Percentiles rank a stretch among this genome's conserved stretches.
These are phyloP conservation scores for Agelas oroides DNA, from an alignment of 37 sponge, comb jelly and placozoan genomes.

Conservation along the genomic window DNA sequence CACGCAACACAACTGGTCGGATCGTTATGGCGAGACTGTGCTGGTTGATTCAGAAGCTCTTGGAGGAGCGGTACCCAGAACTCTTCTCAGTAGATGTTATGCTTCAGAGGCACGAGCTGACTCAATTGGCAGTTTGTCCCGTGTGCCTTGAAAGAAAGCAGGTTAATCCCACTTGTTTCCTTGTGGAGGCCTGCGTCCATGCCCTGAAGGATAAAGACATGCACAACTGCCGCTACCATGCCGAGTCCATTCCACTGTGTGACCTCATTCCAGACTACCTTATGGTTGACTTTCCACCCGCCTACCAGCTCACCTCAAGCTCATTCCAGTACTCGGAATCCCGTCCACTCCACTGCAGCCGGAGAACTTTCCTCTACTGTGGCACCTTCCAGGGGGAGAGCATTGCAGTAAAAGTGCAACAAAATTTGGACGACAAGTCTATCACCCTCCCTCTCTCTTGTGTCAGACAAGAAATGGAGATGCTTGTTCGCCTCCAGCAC, in stretches of 20 bases:
- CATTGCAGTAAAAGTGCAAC: constrained; percentile 45
- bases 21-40: constrained; percentile 73
- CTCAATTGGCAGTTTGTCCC: constrained; percentile 70
- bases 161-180: constrained; percentile 36
- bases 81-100: constrained; percentile 47
- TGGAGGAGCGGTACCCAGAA: constrained; percentile 80
- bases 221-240: constrained; percentile 57
- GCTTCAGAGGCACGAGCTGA: constrained; percentile 61
- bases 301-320: constrained; percentile 3
- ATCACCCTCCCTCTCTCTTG: constrained; percentile 60
- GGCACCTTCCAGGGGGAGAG: constrained; percentile 21
- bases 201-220: constrained; percentile 17
- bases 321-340: constrained; percentile 30
- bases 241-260: constrained; percentile 52
- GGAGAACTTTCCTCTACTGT: constrained; percentile 4
- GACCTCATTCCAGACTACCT: constrained; percentile 76
- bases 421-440: constrained; percentile 22
- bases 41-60: constrained; percentile 50
- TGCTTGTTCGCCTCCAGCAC: constrained; percentile 59
- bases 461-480: constrained; percentile 67
- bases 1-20: constrained; percentile 31
- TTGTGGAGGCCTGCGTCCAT: constrained; percentile 71
- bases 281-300: constrained; percentile 62
- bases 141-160: constrained; percentile 46
- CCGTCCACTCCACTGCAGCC: constrained; percentile 41